Conservation (phyloP, 2,113 vertebrate genomes). For the Dasyornis broadbenti region DNA sequence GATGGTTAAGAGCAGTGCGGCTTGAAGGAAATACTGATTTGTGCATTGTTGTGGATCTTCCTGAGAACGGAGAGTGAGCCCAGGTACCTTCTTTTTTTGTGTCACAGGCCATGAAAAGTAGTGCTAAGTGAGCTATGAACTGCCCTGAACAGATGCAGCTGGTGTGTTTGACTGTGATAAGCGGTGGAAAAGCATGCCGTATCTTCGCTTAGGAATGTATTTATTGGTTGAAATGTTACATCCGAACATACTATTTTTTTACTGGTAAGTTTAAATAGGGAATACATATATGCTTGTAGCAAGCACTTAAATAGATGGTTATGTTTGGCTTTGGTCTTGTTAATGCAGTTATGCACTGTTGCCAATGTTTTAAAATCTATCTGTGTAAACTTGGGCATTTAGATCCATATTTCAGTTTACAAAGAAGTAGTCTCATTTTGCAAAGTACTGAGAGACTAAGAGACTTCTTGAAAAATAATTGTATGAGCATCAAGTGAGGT, state of each 20-base stretch:
- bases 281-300: background rate
- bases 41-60: background rate
- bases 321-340: background rate
- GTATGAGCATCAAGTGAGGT: background rate
- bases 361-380: background rate
- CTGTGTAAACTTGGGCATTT: background rate
- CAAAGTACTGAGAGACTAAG: background rate
- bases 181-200: background rate
- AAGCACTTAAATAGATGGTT: background rate
- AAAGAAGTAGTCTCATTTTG: background rate
- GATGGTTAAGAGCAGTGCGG: background rate
- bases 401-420: background rate
- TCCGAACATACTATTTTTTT: background rate
- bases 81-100: background rate
- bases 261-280: background rate
- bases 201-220: background rate
- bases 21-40: background rate
- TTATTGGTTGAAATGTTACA: background rate
- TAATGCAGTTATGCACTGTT: background rate
- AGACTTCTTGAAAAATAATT: background rate
- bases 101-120: background rate
- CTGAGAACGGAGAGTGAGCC: background rate
- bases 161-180: background rate
- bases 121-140: background rate
- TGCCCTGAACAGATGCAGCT: background rate